Evolutionary conservation across 2,797 vertebrate species (phyloP), one percentile per base, ranked within the genome.

Genomic region (Falco concolor): DNA sequence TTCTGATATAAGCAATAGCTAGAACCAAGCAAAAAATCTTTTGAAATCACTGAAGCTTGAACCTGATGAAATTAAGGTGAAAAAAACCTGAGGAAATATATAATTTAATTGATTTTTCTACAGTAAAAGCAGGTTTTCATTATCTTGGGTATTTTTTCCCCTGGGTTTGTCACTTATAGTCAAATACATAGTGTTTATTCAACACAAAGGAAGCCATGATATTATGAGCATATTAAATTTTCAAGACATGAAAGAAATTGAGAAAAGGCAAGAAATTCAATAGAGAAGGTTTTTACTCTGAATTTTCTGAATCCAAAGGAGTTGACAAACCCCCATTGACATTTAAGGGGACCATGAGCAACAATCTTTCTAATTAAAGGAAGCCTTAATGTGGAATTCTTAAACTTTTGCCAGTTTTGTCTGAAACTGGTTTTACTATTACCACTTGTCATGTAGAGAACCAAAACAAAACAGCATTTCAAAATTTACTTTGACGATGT

Each of bases 51-150:
- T 27, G 5, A 82, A 93, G 85, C 72, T 89, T 92, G 70, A 70
- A 94, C 54, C 57, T 75, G 14, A 78, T 47, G 63, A 95, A 72
- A 94, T 92, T 90, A 89, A 95, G 89, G 8, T 90, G 25, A 36
- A 91, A 84, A 34, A 61, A 73, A 25, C 4, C 21, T 1, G 7
- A 52, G 49, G 27, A 97, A 92, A 89, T 93, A 80, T n/a, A 77
- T 92, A 65, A 87, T 95, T 74, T 91, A 95, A 93, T 95, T 9
- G 4, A 30, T 96, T 96, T 92, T 82, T 22, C 70, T 69, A 52
- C 50, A 75, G 56, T 89, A 93, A 92, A 90, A 74, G 45, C 38
- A 57, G 84, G 40, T 87, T 96, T 77, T 96, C 49, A 83, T 76
- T 86, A 87, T 59, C 64, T 64, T 80, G 88, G 81, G 9, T 89